A percentile compares a stretch with the other conserved stretches of the same genome.
These are phyloP conservation scores for Thaleichthys pacificus DNA, from an alignment of 2,797 vertebrate species.

Conservation along the genomic window DNA sequence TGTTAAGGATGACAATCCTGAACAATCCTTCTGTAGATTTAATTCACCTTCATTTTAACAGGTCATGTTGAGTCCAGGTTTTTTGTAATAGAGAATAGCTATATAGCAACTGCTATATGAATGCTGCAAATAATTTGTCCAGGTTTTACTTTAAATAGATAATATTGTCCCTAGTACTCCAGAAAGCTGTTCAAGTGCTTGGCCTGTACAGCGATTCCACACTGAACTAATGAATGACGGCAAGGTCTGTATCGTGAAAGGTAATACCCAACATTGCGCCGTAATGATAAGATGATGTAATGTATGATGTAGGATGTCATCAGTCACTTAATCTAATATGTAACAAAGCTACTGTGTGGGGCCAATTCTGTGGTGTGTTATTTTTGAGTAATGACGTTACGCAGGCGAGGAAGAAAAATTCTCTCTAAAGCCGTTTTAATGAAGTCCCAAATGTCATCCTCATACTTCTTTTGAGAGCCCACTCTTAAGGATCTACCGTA, in stretches of 20 bases:
- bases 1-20: neutral
- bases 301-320: slow-evolving; percentile 49
- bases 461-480: slow-evolving; percentile 63
- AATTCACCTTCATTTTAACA: neutral
- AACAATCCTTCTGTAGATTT: neutral
- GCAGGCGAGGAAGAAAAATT: slow-evolving; percentile 67
- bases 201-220: neutral
- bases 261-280: slow-evolving; percentile 41
- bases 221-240: slow-evolving; percentile 12
- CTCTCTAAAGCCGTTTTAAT: slow-evolving; percentile 74
- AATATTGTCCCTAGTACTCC: neutral
- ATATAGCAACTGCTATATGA: neutral
- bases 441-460: slow-evolving; percentile 77
- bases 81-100: neutral
- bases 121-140: neutral
- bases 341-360: slow-evolving; percentile 59
- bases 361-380: slow-evolving; percentile 55
- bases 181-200: neutral
- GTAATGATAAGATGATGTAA: slow-evolving; percentile 60
- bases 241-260: slow-evolving; percentile 44
- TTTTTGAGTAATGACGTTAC: slow-evolving; percentile 64
- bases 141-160: neutral
- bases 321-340: slow-evolving; percentile 59
- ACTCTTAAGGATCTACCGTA: slow-evolving; percentile 54
- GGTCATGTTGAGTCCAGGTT: neutral